Evolutionary conservation across 1,140 invertebrate genomes (phyloP).

Genomic region (Colletes latitarsis): DNA sequence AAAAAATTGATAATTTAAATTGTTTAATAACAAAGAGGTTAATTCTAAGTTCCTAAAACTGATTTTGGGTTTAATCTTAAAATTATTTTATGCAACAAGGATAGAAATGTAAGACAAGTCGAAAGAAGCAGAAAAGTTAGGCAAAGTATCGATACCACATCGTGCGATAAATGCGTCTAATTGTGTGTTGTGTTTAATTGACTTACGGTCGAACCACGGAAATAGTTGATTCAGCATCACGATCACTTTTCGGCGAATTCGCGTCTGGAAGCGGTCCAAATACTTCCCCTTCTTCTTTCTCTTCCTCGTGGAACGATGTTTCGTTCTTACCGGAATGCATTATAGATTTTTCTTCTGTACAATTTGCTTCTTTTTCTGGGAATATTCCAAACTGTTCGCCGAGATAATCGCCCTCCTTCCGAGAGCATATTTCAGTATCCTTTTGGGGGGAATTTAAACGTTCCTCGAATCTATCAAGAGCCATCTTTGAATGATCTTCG

Average conservation of each 20-base stretch:
- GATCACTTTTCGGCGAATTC: neutral
- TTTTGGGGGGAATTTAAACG: neutral
- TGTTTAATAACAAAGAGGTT: too few relatives aligned
- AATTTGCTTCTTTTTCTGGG: conserved; percentile 16
- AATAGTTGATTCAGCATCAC: neutral
- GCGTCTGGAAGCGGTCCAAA: conserved; percentile 24
- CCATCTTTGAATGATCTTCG: neutral
- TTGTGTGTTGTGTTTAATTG: neutral
- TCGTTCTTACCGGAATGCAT: conserved; percentile 17
- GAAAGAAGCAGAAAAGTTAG: too few relatives aligned
- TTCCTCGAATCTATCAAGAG: neutral
- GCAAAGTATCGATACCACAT: neutral
- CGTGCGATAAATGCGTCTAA: neutral
- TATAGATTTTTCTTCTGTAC: conserved; percentile 29
- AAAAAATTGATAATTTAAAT: too few relatives aligned
- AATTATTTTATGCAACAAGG: too few relatives aligned
- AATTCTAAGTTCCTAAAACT: too few relatives aligned
- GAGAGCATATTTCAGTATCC: conserved; percentile 23
- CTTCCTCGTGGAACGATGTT: neutral
- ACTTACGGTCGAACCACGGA: conserved; percentile 22
- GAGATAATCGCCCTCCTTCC: conserved; percentile 35
- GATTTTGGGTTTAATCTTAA: too few relatives aligned
- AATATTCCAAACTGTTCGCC: neutral
- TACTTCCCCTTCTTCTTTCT: neutral
- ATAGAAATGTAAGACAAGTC: too few relatives aligned